Conservation (phyloP, 2,113 vertebrate genomes). For the Brevimyrus niger region DNA sequence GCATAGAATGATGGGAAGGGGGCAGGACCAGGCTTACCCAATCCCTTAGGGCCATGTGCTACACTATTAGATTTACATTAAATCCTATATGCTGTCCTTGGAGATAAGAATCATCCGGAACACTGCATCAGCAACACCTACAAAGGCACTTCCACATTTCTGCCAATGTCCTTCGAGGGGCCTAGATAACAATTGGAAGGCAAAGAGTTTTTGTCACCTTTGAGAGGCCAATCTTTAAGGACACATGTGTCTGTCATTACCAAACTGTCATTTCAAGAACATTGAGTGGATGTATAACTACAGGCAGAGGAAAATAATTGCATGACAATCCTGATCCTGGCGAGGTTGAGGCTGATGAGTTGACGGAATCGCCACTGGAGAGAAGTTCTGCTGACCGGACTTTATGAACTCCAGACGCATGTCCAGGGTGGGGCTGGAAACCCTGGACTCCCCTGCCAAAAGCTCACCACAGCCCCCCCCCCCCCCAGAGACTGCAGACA, state of each 20-base stretch:
- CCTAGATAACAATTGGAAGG: conserved; percentile 6
- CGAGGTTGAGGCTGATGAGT: neutral
- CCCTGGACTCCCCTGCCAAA: neutral
- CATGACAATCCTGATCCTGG: neutral
- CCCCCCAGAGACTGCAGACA: neutral
- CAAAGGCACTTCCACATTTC: conserved; percentile 15
- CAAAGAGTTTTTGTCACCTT: neutral
- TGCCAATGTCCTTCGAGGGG: conserved; percentile 4
- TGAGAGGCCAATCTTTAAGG: conserved; percentile 11
- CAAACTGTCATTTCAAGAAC: neutral
- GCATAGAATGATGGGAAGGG: neutral
- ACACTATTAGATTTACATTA: neutral
- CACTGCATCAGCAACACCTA: conserved; percentile 10
- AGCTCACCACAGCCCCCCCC: neutral
- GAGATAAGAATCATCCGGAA: conserved; percentile 20
- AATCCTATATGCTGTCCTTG: neutral
- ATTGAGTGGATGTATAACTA: neutral
- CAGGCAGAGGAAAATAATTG: neutral
- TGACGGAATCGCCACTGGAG: neutral
- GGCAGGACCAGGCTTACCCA: neutral
- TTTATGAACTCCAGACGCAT: neutral
- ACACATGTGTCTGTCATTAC: neutral
- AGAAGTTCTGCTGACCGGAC: neutral
- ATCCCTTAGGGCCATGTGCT: neutral
- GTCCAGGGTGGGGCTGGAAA: neutral